Percentiles rank a stretch among this genome's conserved stretches.
These are phyloP conservation scores for Epirrita christyi DNA, from an alignment of 2,888 invertebrate genomes.

Conservation along the genomic window DNA sequence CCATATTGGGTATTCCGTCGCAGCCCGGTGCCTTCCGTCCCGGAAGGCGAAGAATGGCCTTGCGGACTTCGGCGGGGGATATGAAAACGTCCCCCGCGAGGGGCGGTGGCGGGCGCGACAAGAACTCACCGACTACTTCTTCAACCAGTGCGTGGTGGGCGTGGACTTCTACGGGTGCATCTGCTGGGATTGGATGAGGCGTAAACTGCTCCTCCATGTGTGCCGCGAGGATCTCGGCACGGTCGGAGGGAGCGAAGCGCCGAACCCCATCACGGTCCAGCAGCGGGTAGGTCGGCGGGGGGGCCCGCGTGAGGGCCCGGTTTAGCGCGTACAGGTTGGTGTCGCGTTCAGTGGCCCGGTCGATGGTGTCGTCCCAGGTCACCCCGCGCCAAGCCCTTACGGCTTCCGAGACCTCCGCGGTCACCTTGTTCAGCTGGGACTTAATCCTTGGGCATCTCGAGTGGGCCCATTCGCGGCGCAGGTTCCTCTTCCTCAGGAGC, in stretches of 20 bases:
- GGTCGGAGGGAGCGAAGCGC: not conserved
- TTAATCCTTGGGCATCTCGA: not conserved
- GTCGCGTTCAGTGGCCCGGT: not conserved
- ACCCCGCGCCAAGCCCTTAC: not conserved
- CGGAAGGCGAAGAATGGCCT: slow-evolving; percentile 1
- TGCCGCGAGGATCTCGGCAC: not conserved
- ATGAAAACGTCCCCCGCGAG: not conserved
- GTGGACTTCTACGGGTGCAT: not conserved
- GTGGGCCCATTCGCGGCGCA: not conserved
- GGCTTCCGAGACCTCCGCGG: not conserved
- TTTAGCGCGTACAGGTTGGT: not conserved
- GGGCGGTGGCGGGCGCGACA: not conserved
- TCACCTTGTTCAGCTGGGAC: not conserved
- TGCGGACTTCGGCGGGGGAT: slow-evolving; percentile 6
- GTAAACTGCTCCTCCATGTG: slow-evolving; percentile 2
- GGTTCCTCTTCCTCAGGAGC: not conserved
- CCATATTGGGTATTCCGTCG: slow-evolving; percentile 10
- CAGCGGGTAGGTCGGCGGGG: not conserved
- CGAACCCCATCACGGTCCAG: not conserved
- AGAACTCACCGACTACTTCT: not conserved
- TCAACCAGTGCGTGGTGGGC: not conserved
- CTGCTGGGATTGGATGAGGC: not conserved
- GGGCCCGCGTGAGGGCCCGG: not conserved
- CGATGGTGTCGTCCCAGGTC: not conserved
- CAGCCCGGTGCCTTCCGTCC: slow-evolving; percentile 8